Conservation (phyloP, 2,797 vertebrate species). For the Melopsittacus undulatus region DNA sequence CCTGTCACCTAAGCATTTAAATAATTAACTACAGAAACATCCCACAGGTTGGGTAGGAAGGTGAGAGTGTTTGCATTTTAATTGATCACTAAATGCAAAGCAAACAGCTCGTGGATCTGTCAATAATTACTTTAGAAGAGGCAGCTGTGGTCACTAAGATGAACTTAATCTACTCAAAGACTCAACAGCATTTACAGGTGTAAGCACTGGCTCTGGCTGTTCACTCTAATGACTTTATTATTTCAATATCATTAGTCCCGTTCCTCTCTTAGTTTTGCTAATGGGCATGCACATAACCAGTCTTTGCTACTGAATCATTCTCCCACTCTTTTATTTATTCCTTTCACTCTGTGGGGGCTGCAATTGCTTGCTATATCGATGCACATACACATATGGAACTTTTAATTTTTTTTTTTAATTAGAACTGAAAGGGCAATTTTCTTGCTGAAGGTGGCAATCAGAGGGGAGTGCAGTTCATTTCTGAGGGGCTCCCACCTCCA, state of each 20-base stretch:
- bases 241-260: slow-evolving; percentile 69
- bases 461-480: slow-evolving; percentile 21
- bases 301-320: slow-evolving; percentile 69
- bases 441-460: slow-evolving; percentile 42
- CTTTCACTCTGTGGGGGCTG: slow-evolving; percentile 56
- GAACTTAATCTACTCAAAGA: slow-evolving; percentile 48
- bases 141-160: slow-evolving; percentile 31
- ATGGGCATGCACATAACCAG: slow-evolving; percentile 60
- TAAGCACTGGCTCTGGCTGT: slow-evolving; percentile 52
- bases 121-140: slow-evolving; percentile 51
- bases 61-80: slow-evolving; percentile 63
- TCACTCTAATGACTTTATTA: slow-evolving; percentile 75
- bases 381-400: neutral
- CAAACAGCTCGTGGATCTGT: slow-evolving; percentile 59
- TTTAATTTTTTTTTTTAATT: neutral
- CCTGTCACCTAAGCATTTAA: slow-evolving; percentile 56
- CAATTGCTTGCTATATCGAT: slow-evolving; percentile 40
- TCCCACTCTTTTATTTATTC: slow-evolving; percentile 61
- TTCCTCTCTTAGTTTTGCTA: slow-evolving; percentile 70
- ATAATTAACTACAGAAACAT: slow-evolving; percentile 67
- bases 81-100: slow-evolving; percentile 38
- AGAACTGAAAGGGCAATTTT: slow-evolving; percentile 43
- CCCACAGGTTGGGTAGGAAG: slow-evolving; percentile 26
- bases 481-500: slow-evolving; percentile 29
- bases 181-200: slow-evolving; percentile 49